Evolutionary conservation across 1,140 invertebrate genomes (phyloP), one percentile per base, ranked within the genome.

Genomic region (Monomorium pharaonis): DNA sequence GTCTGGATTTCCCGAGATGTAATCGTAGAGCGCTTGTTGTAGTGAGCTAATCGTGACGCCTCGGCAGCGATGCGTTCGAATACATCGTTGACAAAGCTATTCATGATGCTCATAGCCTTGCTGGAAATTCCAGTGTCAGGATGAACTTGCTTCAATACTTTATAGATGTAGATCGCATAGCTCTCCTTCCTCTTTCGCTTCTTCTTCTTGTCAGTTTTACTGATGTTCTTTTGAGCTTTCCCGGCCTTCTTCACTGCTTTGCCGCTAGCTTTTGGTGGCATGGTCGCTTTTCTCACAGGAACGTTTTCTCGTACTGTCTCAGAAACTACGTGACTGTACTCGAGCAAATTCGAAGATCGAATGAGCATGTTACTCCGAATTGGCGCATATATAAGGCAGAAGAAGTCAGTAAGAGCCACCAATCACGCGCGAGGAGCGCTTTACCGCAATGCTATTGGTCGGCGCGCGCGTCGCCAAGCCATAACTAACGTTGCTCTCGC

Each of bases 161-260:
- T 97, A 94, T 97, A 97, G 37, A 97, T 95, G 94, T 97, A 97
- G 83, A 97, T 96, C 0, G 96, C 96, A 95, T 97, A 98, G 81
- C 95, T 96, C 91, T 97, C 96, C 95, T 96, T 97, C 95, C 96
- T 96, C 93, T 94, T 92, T 86, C 95, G 96, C 67, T 95, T 96
- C 95, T 92, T 96, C 86, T 96, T 96, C 93, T 95, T 95, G 72
- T 96, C 95, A n/a, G 90, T 92, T 63, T 96, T 96, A 12, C 94
- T 94, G 60, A 96, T 96, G 80, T 96, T 96, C 90, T 96, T 96
- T 83, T 96, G 95, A 24, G 96, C 95, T 86, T 96, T 96, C 3
- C 95, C 96, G 62, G 95, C 94, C 78, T 96, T 96, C 88, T 96
- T 96, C 74, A 93, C 95, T 47, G 94, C 93, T 90, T 95, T 96